Evolutionary conservation across 2,797 vertebrate genomes (phyloP).

Genomic region (Garrulus glandarius): DNA sequence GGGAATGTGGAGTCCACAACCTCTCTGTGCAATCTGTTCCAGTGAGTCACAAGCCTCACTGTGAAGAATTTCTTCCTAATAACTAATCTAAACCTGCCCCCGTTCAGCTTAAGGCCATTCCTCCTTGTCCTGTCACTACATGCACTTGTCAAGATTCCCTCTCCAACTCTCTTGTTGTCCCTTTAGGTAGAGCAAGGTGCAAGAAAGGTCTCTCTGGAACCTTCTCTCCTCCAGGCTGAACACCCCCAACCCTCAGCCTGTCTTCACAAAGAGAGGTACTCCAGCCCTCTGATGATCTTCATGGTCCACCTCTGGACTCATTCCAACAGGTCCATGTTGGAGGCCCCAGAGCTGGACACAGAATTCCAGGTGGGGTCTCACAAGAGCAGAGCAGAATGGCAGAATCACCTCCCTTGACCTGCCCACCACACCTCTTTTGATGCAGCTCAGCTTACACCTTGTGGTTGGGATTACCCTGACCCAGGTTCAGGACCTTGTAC

Average conservation of each 20-base stretch:
- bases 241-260: not conserved
- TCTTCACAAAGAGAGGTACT: not conserved
- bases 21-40: not conserved
- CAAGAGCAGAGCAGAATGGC: not conserved
- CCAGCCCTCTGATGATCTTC: not conserved
- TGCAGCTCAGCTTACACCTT: not conserved
- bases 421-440: not conserved
- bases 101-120: not conserved
- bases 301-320: not conserved
- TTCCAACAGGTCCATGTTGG: not conserved
- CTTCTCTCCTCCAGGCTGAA: not conserved
- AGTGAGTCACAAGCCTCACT: not conserved
- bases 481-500: not conserved
- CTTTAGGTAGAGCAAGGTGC: not conserved
- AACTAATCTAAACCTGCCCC: not conserved
- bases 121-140: not conserved
- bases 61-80: not conserved
- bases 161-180: not conserved
- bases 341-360: not conserved
- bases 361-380: not conserved
- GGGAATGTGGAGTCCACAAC: not conserved
- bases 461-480: not conserved
- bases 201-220: not conserved
- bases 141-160: not conserved
- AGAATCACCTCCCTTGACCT: not conserved